Conservation (phyloP, 92 coral and sea anemone genomes). For the Parazoanthus atlanticus region DNA sequence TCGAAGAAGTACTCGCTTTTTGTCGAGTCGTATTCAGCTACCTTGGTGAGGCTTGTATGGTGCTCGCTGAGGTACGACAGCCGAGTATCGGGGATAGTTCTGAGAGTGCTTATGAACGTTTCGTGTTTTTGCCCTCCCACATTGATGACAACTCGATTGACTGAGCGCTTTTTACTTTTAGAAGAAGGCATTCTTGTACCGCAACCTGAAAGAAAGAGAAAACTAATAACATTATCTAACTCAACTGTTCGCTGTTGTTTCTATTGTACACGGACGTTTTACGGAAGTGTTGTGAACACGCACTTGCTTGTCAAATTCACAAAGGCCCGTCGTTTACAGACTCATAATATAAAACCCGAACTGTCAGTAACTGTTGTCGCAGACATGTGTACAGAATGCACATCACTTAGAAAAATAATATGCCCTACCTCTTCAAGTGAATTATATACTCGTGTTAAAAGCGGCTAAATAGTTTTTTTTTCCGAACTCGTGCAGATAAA, state of each 20-base stretch:
- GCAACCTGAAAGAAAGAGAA: constrained; percentile 19
- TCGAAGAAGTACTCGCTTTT: constrained; percentile 93
- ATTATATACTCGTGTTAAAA: background rate
- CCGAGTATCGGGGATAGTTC: constrained; percentile 92
- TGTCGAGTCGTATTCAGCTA: constrained; percentile 74
- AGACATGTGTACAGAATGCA: background rate
- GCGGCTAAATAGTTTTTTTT: background rate
- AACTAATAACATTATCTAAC: background rate
- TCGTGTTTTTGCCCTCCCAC: constrained; percentile 97
- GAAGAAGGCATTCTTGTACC: constrained; percentile 65
- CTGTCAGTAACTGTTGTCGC: background rate
- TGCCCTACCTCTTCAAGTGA: background rate
- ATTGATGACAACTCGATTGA: constrained; percentile 80
- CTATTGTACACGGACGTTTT: background rate
- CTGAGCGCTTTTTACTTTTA: constrained; percentile 69
- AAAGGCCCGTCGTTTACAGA: background rate
- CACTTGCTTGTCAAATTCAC: background rate
- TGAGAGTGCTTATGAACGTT: constrained; percentile 84
- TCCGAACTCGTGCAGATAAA: background rate
- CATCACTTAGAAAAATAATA: too few relatives aligned
- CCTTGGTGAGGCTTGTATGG: constrained; percentile 73
- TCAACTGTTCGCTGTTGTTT: background rate
- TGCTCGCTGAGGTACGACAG: constrained; percentile 86
- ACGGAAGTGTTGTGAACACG: background rate
- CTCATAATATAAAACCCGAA: background rate